Conservation (phyloP, 2,888 invertebrate genomes). For the Criorhina ranunculi region DNA sequence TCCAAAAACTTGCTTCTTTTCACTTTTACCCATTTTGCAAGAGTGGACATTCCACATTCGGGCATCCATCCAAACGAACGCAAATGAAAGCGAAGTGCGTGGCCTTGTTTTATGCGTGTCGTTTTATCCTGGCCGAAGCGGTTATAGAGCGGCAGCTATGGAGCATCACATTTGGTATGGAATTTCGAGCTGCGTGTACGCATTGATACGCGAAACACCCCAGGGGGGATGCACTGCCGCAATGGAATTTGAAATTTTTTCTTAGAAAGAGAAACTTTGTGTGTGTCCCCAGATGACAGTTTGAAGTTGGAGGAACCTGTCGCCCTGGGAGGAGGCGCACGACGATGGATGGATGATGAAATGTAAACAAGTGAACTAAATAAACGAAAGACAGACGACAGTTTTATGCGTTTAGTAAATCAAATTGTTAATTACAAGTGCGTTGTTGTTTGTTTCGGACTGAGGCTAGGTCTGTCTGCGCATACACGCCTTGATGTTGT, state of each 20-base stretch:
- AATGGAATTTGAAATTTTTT: constrained; percentile 72
- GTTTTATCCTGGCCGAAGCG: constrained; percentile 53
- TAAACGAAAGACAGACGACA: constrained; percentile 78
- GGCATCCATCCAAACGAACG: background rate
- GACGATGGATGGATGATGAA: constrained; percentile 62
- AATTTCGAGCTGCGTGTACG: constrained; percentile 61
- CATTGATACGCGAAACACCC: constrained; percentile 48
- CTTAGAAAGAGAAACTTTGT: constrained; percentile 72
- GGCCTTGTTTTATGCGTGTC: constrained; percentile 62
- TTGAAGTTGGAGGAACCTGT: constrained; percentile 26
- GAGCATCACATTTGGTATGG: constrained; percentile 59
- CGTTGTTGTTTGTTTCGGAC: constrained; percentile 37
- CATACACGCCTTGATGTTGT: constrained; percentile 33
- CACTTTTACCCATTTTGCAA: constrained; percentile 61
- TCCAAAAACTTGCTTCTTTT: constrained; percentile 23
- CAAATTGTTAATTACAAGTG: constrained; percentile 80
- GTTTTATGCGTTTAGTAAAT: constrained; percentile 82
- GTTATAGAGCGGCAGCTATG: constrained; percentile 64
- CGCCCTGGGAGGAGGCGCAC: background rate
- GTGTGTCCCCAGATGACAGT: constrained; percentile 43
- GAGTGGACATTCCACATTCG: constrained; percentile 12
- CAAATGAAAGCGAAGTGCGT: constrained; percentile 74
- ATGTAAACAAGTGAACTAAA: constrained; percentile 61
- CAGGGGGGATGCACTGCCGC: background rate
- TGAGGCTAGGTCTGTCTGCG: background rate